Evolutionary conservation across 2,797 vertebrate species (phyloP), one percentile per base, ranked within the genome.

Genomic region (Scolopax bukidnonensis): DNA sequence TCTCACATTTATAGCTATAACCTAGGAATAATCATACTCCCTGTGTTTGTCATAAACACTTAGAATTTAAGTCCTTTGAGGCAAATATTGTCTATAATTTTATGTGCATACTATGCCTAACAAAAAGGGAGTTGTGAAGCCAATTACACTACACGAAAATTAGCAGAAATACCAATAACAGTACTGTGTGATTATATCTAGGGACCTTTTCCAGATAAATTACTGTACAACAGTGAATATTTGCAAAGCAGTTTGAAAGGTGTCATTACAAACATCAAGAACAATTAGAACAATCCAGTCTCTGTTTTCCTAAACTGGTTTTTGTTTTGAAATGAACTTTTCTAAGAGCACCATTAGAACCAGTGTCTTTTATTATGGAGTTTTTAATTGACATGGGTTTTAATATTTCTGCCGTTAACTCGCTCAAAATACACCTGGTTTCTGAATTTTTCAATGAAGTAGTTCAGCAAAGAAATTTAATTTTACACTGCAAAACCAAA

Each of bases 401-500:
- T 27, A 73, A 71, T 40, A 43, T 25, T 65, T n/a, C 48, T 84
- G 25, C 18, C 30, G 60, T 36, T 30, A 75, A 19, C 4, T 4
- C 9, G 25, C 6, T 2, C 6, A 87, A 64, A 83, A 74, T 53
- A n/a, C 10, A 74, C 6, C 28, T 64, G 20, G 3, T 59, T 94
- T 76, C 77, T 71, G 14, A 90, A 24, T 56, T 93, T 90, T 90
- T 90, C 86, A 85, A 50, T 14, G 8, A 40, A 64, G 48, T 18
- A 30, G 65, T 82, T 84, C 28, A 88, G 36, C 24, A 87, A 47
- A 88, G 28, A 45, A 48, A 74, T 69, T 91, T 63, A 28, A 50
- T 90, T 95, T 96, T 76, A 50, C 36, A 38, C 68, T 79, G 61
- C 33, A 74, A 92, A 93, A 93, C 25, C 23, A 71, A 84, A 92